Base-by-base conservation (phyloP, 2,113 vertebrate genomes). In the Cephalopholis sonnerati region DNA sequence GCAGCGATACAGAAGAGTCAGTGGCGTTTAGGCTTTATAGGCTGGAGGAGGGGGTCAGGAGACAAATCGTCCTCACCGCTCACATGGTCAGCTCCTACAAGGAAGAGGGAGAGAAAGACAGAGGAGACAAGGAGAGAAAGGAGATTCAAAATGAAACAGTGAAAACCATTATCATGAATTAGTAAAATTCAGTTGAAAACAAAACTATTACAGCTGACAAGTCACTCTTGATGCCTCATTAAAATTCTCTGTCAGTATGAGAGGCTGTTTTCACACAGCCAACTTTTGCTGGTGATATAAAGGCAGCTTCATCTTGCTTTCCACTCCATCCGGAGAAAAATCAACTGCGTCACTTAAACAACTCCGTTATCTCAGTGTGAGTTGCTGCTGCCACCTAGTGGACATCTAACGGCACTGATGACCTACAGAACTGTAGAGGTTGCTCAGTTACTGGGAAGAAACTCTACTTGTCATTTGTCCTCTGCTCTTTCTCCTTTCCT, bases 41-140 rank as follows among this genome's bases (percentile, higher is more conserved):
- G 90, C 81, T 89, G 88, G 90, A 90, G 84, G 65, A 76, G 77
- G 81, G 84, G 67, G 57, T 65, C 63, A 79, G 61, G 63, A 81
- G 82, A 82, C 55, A 57, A 50, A 77, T 64, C 62, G 32, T 85
- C 84, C 74, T 91, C 89, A 68, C 82, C 57, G 61, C 70, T 95
- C 90, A 96, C 96, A 96, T 96, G 88, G 96, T 96, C 92, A 96
- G 92, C 91, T 96, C 96, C 96, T 96, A 11, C 25, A 51, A n/a
- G 22, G 46, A 39, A 72, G 20, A 50, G 27, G 27, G 16, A 50
- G 20, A 69, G 13, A 76, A 51, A 77, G 22, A 66, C 48, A 54
- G 54, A 72, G 46, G 75, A 24, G 29, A 16, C 32, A 73, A 8
- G 29, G 50, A 67, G 1, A 58, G 15, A 25, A 25, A 65, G 39